Evolutionary conservation across 1,140 invertebrate genomes (phyloP).

Genomic region (Thrips palmi): DNA sequence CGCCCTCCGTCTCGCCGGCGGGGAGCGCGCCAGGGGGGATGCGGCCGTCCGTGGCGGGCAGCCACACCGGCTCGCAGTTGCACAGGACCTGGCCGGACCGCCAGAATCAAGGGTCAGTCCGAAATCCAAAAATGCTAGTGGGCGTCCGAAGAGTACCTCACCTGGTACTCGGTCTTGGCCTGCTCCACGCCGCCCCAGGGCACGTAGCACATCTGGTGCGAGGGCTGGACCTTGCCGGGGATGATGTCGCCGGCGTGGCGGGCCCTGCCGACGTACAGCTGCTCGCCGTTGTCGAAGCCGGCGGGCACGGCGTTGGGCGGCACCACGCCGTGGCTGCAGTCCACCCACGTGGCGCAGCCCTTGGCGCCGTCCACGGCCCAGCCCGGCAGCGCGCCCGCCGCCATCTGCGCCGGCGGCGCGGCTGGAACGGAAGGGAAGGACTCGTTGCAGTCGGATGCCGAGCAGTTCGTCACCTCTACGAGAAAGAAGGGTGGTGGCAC

Average conservation of each 20-base stretch:
- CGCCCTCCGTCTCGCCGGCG: slow-evolving; percentile 50
- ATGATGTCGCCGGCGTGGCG: slow-evolving; percentile 52
- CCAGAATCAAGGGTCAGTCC: not conserved
- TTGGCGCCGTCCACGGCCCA: not conserved
- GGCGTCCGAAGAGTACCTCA: slow-evolving; percentile 18
- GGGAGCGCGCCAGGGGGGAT: slow-evolving; percentile 52
- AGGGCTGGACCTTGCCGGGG: slow-evolving; percentile 55
- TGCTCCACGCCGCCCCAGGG: slow-evolving; percentile 64
- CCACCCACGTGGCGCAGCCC: slow-evolving; percentile 34
- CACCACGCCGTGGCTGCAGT: slow-evolving; percentile 37
- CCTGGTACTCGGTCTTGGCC: slow-evolving; percentile 51
- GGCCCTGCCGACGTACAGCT: slow-evolving; percentile 51
- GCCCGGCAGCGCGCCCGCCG: not conserved
- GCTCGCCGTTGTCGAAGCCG: slow-evolving; percentile 49
- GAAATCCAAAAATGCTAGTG: not conserved
- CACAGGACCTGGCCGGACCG: slow-evolving; percentile 32
- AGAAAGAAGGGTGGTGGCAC: too few relatives aligned
- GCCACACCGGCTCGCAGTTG: slow-evolving; percentile 36
- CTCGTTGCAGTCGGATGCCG: too few relatives aligned
- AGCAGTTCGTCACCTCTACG: too few relatives aligned
- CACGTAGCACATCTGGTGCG: slow-evolving; percentile 53
- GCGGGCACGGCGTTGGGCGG: slow-evolving; percentile 52
- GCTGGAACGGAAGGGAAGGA: too few relatives aligned
- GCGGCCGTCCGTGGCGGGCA: slow-evolving; percentile 34
- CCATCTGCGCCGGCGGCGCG: too few relatives aligned